Evolutionary conservation across 2,113 vertebrate genomes (phyloP), one percentile per base, ranked within the genome.

Genomic region (Cyprinus carpio): DNA sequence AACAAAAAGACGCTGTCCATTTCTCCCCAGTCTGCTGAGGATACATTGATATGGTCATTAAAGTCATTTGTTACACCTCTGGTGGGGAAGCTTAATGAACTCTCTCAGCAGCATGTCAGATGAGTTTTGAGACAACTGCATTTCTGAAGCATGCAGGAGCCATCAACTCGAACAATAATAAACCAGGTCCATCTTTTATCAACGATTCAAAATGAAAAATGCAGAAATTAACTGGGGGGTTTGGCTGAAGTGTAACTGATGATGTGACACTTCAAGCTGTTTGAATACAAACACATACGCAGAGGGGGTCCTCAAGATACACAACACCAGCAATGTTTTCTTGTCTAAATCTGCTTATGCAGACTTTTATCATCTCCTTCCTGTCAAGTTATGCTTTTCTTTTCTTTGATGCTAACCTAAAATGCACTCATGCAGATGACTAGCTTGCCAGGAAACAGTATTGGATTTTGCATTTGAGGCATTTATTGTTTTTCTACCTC

Each of bases 61-160:
- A 88, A 82, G 87, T 71, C 75, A 65, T 65, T 72, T 6, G 85
- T 87, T 86, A 83, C 64, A 75, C 79, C 11, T 51, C 87, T 85
- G 84, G 78, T 18, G 40, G 64, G 60, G 15, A 56, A 37, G 46
- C 58, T 71, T 82, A 12, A 86, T 49, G 54, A 67, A 71, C 83
- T 34, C 67, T 85, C 84, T 79, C 64, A n/a, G 84, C 79, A 25
- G 31, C 8, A 34, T 82, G 18, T 60, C 29, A 85, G 90, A 87
- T 90, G 85, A 56, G 88, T 91, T n/a, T 81, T 75, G 37, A 91
- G 86, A 67, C 64, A 76, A 20, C 60, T 67, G 75, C 64, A 20
- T 84, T 84, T 84, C 9, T 46, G 54, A 75, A 75, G 72, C 10
- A 46, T 34, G 62, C n/a, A 23, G 72, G 31, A 40, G 69, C 71